Percentiles rank a stretch among this genome's conserved stretches.
Conservation (phyloP, 2,888 invertebrate genomes). For the Mesoligia furuncula region DNA sequence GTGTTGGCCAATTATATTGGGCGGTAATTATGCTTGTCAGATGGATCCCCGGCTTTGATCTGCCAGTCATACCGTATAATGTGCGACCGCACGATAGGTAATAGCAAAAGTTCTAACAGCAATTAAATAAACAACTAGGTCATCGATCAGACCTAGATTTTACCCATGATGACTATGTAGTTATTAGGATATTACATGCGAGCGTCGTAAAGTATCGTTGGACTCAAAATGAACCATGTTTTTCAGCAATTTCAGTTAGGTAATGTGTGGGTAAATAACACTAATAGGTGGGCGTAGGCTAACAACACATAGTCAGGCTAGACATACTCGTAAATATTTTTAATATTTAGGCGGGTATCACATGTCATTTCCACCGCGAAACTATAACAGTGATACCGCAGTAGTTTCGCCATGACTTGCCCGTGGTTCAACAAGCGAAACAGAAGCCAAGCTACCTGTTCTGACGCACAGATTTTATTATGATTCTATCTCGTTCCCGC, state of each 20-base stretch:
- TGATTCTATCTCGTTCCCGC: not conserved
- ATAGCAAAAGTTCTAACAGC: not conserved
- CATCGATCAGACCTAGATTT: slow-evolving; percentile 36
- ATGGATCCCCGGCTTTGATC: not conserved
- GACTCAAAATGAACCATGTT: not conserved
- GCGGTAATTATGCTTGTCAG: slow-evolving; percentile 4
- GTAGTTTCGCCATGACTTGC: not conserved
- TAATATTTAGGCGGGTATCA: not conserved
- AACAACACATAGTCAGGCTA: not conserved
- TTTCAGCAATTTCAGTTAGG: not conserved
- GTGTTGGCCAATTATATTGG: not conserved
- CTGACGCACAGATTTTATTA: not conserved
- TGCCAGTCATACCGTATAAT: not conserved
- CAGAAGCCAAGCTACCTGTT: not conserved
- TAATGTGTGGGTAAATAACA: not conserved
- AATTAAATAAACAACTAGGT: slow-evolving; percentile 25
- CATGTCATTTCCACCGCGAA: not conserved
- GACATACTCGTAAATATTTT: not conserved
- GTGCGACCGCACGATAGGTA: not conserved
- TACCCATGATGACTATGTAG: not conserved
- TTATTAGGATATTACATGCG: slow-evolving; percentile 50
- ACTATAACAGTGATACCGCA: not conserved
- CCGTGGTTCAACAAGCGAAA: not conserved
- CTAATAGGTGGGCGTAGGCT: no score
- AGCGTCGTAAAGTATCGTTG: slow-evolving; percentile 19